These are phyloP conservation scores for Taenioides sp. DNA, from an alignment of 2,797 vertebrate genomes.

Conservation along the genomic window DNA sequence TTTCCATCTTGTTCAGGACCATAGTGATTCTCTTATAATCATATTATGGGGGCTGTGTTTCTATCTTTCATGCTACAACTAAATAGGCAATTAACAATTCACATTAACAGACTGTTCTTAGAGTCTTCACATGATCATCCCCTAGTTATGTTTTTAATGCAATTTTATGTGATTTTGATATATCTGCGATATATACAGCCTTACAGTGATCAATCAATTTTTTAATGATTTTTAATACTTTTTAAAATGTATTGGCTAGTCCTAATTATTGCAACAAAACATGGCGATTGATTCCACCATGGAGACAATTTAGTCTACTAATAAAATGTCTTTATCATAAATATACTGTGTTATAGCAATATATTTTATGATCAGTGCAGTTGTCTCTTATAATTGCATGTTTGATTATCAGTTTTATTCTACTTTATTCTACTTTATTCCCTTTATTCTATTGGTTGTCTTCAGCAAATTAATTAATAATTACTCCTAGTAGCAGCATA, in stretches of 20 bases:
- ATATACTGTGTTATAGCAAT: background rate
- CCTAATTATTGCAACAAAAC: background rate
- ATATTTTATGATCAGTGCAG: background rate
- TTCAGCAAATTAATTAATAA: background rate
- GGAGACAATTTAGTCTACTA: background rate
- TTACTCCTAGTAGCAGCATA: conserved; percentile 3
- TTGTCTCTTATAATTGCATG: background rate
- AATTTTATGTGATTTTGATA: background rate
- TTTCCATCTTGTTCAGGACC: too few relatives aligned
- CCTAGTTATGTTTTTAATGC: too few relatives aligned
- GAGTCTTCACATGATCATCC: too few relatives aligned
- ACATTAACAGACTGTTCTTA: too few relatives aligned
- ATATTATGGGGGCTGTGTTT: too few relatives aligned
- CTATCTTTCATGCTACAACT: too few relatives aligned
- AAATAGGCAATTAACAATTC: too few relatives aligned
- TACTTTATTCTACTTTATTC: background rate
- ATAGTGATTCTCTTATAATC: too few relatives aligned
- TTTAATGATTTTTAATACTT: too few relatives aligned
- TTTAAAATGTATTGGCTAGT: too few relatives aligned
- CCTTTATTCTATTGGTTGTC: background rate
- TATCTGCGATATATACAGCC: background rate
- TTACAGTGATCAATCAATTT: background rate
- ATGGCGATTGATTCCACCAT: background rate
- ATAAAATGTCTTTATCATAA: background rate
- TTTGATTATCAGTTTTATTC: background rate